Evolutionary conservation across 2,888 invertebrate genomes (phyloP), one percentile per base, ranked within the genome.

Genomic region (Apodemia duryi): DNA sequence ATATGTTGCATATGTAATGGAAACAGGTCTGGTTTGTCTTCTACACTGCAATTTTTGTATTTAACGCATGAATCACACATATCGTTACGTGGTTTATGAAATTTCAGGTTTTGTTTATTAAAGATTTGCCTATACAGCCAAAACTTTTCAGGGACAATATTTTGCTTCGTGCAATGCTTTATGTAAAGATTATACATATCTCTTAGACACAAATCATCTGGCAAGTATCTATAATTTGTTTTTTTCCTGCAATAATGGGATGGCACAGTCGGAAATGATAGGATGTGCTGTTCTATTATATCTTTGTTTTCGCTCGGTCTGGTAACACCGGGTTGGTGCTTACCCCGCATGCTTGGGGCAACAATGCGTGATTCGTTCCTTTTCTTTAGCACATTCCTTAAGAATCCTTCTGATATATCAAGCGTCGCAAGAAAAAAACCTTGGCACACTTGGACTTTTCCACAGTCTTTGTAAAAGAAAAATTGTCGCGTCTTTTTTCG

Each of bases 1-100:
- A 49, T 49, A 49, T 49, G 49, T 49, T 49, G 49, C 49, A 49
- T 49, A 49, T 49, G 49, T 49, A 49, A 49, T 49, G 49, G 49
- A 49, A 49, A 49, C 49, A 49, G 49, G 49, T 49, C 49, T 49
- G 49, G 49, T 49, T 49, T 49, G 49, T 49, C 49, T 49, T 49
- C 49, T 49, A 49, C n/a, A n/a, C 49, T 49, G 49, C 49, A 49
- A 49, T 49, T 49, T 49, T 49, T 49, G 49, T 49, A 49, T 49
- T 49, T 49, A 49, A 49, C 49, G 49, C 49, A 49, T 49, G 49
- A 49, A 49, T 49, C 49, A 49, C 49, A 49, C 49, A 49, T 49
- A 49, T 49, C 49, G n/a, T 49, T 49, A 49, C 49, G 49, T 49
- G 49, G 49, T 49, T 49, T 49, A 49, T 49, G 49, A 49, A 49